These are phyloP conservation scores for Pseudorhiza aurosa DNA, from an alignment of 30 jellyfish, hydroid and myxozoan species.

Conservation along the genomic window DNA sequence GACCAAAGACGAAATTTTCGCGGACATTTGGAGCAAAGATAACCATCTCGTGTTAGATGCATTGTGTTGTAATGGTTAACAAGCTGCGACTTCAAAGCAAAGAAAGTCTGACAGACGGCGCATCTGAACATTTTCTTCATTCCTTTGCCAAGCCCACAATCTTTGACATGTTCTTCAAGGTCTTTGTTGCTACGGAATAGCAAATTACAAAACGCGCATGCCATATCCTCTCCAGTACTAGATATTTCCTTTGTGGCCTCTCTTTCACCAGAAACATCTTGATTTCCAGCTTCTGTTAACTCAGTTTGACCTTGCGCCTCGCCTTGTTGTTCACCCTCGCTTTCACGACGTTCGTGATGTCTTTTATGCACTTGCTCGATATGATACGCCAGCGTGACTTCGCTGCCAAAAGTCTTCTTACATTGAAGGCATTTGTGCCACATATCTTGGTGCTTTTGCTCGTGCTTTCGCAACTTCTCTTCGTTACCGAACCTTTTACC, in stretches of 20 bases:
- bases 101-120: slow-evolving; percentile 78
- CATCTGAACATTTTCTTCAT: slow-evolving; percentile 57
- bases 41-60: slow-evolving; percentile 79
- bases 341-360: neutral
- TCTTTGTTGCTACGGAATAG: slow-evolving; percentile 5
- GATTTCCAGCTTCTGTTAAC: neutral
- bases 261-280: neutral
- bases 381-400: slow-evolving; percentile 67
- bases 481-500: slow-evolving; percentile 80
- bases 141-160: slow-evolving; percentile 33
- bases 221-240: neutral
- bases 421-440: slow-evolving; percentile 82
- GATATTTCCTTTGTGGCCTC: slow-evolving; percentile 2
- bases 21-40: slow-evolving; percentile 84
- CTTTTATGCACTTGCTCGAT: slow-evolving; percentile 70
- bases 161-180: slow-evolving; percentile 32
- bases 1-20: slow-evolving; percentile 83
- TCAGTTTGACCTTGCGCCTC: neutral
- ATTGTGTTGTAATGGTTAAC: slow-evolving; percentile 59
- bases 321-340: neutral
- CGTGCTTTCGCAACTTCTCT: slow-evolving; percentile 78
- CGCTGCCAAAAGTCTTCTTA: slow-evolving; percentile 55
- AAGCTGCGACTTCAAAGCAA: slow-evolving; percentile 63
- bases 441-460: slow-evolving; percentile 68
- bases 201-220: slow-evolving; percentile 34